Evolutionary conservation across 2,113 vertebrate species (phyloP), one percentile per base, ranked within the genome.

Genomic region (Rhinopomastus cyanomelas): DNA sequence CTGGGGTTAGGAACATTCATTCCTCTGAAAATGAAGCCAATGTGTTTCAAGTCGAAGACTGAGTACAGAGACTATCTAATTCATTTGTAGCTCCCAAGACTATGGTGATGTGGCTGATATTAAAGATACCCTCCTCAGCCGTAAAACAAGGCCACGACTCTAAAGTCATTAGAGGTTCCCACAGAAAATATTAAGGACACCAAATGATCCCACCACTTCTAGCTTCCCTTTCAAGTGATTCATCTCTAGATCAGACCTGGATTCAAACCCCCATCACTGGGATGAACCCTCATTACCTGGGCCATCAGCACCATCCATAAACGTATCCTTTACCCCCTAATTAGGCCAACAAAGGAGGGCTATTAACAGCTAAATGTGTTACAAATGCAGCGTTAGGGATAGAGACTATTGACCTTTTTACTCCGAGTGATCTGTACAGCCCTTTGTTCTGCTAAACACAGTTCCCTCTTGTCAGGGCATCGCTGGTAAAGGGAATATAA

Each of bases 321-420:
- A 91, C 22, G 83, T 88, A 91, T 90, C 90, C 71, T 90, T 95
- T 87, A 79, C 81, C 69, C 94, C 88, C 94, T 94, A 95, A 95
- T 96, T 94, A 95, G 93, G 77, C 66, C 92, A 88, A 95, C 93
- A 95, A 95, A 88, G 83, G 77, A 87, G 86, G 67, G 42, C 88
- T 90, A 93, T 95, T 96, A 95, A 86, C 77, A 93, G 88, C 94
- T 95, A 91, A 95, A 94, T 79, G 86, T 90, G 81, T 90, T 90
- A 93, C 81, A 94, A 94, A 95, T 76, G 86, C 90, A 94, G 86
- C 77, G 59, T 95, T 95, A 96, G 94, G 95, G 95, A 92, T 93
- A 96, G 93, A 94, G 77, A 96, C 88, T 76, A 93, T 39, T 95
- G 95, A 96, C 90, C 94, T 93, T 85, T 91, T 91, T 87, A 88